Evolutionary conservation across 2,888 invertebrate species (phyloP).

Genomic region (Pilophorus perplexus): DNA sequence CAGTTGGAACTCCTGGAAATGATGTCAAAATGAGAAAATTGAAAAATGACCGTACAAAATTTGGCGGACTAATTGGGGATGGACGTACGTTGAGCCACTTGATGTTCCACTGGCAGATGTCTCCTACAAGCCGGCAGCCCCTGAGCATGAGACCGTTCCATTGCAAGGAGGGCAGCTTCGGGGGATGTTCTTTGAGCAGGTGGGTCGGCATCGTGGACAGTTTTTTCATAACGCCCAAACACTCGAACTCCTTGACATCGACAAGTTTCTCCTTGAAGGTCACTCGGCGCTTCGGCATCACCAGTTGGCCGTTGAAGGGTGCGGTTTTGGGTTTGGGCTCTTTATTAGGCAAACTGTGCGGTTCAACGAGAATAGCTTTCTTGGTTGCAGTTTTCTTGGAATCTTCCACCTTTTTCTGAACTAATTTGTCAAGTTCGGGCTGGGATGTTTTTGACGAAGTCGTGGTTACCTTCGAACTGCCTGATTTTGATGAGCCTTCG

Average conservation of each 20-base stretch:
- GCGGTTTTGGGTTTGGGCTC: not conserved
- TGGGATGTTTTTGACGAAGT: too few relatives aligned
- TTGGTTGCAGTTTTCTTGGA: not conserved
- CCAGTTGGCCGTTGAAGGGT: not conserved
- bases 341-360: not conserved
- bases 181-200: conserved; percentile 11
- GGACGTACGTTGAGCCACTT: conserved; percentile 24
- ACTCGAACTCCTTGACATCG: conserved; percentile 24
- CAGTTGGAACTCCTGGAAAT: conserved; percentile 11
- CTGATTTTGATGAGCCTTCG: too few relatives aligned
- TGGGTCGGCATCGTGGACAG: conserved; percentile 10
- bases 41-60: not conserved
- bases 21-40: not conserved
- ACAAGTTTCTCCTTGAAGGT: conserved; percentile 22
- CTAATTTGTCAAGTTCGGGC: too few relatives aligned
- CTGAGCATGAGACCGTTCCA: conserved; percentile 11
- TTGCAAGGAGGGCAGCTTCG: not conserved
- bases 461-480: too few relatives aligned
- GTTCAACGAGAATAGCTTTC: conserved; percentile 2
- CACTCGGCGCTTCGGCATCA: not conserved
- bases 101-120: conserved; percentile 26
- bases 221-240: conserved; percentile 24
- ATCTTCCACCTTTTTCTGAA: too few relatives aligned
- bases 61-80: not conserved
- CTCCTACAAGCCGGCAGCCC: not conserved